phyloP scores from a whole-genome alignment of 2,113 vertebrate species.

The Mormyrus iriodes region DNA sequence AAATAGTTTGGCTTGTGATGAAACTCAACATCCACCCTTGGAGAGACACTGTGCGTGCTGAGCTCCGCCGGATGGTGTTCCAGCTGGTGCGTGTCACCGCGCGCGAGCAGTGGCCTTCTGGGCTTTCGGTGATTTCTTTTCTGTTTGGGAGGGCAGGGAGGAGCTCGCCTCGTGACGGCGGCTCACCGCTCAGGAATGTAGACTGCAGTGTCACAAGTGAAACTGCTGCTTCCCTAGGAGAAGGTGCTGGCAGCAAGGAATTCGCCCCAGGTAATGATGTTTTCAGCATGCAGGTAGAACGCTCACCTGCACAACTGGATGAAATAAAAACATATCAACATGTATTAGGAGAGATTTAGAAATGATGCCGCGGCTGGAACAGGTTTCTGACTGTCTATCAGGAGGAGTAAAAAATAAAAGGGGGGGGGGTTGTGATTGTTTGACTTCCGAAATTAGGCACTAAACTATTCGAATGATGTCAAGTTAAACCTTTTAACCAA shows the following conservation, averaged over 20 bases:
- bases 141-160: not conserved
- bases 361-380: too few species aligned
- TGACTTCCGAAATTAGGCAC: not conserved
- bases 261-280: constrained; percentile 6
- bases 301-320: not conserved
- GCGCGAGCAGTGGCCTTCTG: not conserved
- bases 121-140: not conserved
- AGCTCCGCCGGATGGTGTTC: not conserved
- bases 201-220: constrained; percentile 13
- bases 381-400: not conserved
- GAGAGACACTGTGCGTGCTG: not conserved
- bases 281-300: not conserved
- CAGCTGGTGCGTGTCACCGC: not conserved
- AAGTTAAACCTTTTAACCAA: not conserved
- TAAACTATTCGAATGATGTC: not conserved
- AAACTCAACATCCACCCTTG: not conserved
- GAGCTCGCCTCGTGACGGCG: not conserved
- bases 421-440: not conserved
- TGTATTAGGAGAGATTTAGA: not conserved
- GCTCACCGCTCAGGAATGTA: constrained; percentile 18
- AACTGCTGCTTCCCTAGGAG: not conserved
- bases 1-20: not conserved
- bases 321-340: constrained; percentile 1
- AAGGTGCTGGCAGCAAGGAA: constrained; percentile 11
- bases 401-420: not conserved